Conservation (phyloP, 2,797 vertebrate genomes). For the Mionectes olivaceus region DNA sequence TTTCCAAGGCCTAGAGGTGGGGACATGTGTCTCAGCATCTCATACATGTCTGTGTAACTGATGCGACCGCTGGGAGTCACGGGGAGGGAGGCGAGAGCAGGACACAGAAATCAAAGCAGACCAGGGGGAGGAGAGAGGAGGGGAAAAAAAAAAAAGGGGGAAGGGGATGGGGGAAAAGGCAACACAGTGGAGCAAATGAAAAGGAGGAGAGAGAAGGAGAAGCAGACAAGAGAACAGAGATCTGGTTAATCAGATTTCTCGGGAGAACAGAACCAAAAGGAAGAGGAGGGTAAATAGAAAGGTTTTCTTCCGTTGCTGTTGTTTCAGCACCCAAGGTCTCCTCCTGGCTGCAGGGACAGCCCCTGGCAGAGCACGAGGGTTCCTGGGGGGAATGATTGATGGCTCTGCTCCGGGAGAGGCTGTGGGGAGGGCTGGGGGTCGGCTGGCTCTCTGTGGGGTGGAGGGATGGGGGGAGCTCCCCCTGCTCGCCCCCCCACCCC, state of each 20-base stretch:
- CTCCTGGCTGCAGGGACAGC: conserved; percentile 52
- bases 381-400: conserved; percentile 74
- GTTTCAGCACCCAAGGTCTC: conserved; percentile 38
- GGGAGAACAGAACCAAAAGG: conserved; percentile 74
- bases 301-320: conserved; percentile 41
- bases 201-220: conserved; percentile 56
- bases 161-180: conserved; percentile 11
- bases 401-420: not conserved
- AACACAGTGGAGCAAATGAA: conserved; percentile 54
- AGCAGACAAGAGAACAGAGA: conserved; percentile 88
- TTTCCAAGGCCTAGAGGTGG: conserved; percentile 99
- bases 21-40: conserved; percentile 99
- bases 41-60: conserved; percentile 99
- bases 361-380: conserved; percentile 57
- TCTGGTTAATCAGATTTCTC: conserved; percentile 90
- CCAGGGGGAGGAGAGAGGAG: not conserved
- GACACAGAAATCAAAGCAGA: conserved; percentile 65
- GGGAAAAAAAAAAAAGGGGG: not conserved
- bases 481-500: not conserved
- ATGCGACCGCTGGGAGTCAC: conserved; percentile 90
- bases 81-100: conserved; percentile 72
- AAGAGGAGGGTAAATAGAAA: not conserved
- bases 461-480: not conserved
- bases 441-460: not conserved
- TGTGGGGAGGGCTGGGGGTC: not conserved